Conservation (phyloP, 2,888 invertebrate species). For the Hypena proboscidalis region DNA sequence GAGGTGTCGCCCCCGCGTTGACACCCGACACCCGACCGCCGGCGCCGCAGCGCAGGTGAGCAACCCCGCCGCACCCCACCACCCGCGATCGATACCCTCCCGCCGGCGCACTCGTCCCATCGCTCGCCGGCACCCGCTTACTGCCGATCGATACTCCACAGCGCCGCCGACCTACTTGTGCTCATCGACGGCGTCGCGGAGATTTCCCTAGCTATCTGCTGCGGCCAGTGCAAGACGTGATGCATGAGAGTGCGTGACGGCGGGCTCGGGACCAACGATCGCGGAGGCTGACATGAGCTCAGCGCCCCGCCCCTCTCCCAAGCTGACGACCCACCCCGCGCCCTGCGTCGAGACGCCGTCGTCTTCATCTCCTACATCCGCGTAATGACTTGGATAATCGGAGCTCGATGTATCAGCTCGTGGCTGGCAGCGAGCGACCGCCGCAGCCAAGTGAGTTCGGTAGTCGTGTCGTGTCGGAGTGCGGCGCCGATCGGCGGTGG, state of each 20-base stretch:
- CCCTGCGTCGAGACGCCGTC: constrained; percentile 6
- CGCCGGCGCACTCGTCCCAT: constrained; percentile 10
- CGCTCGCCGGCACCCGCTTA: constrained; percentile 5
- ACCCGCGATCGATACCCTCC: constrained; percentile 30
- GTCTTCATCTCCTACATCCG: constrained; percentile 6
- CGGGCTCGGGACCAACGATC: no score
- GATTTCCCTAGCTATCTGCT: no score
- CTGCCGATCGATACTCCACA: constrained; percentile 9
- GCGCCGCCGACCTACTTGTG: constrained; percentile 9
- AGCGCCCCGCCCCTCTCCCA: constrained; percentile 10
- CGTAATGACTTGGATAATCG: constrained; percentile 9
- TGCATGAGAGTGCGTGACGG: no score
- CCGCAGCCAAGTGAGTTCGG: background rate
- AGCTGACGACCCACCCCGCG: constrained; percentile 9
- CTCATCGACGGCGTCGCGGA: no score
- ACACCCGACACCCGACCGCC: constrained; percentile 41
- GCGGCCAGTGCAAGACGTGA: no score
- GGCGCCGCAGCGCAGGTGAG: constrained; percentile 34
- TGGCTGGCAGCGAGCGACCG: background rate
- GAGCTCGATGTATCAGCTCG: background rate
- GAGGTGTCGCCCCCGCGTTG: constrained; percentile 58
- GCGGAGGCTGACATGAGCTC: no score
- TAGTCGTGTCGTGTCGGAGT: constrained; percentile 5
- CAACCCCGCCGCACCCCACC: constrained; percentile 15
- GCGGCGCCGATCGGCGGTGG: constrained; percentile 17